These are phyloP conservation scores for Melanaphis sacchari DNA, from an alignment of 1,140 invertebrate species.

Conservation along the genomic window DNA sequence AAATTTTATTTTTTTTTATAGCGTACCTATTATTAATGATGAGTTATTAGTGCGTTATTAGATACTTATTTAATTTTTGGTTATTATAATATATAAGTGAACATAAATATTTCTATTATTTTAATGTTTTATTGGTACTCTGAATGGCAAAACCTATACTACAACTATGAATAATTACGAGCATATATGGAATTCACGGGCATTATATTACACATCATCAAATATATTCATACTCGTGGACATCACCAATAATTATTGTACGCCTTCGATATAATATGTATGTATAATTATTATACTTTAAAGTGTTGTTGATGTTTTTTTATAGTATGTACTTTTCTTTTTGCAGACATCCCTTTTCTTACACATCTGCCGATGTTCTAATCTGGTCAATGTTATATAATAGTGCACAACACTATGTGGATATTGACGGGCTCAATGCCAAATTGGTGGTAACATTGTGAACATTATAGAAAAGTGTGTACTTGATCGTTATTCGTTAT, in stretches of 20 bases:
- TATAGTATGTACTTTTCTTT: neutral
- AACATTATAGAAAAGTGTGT: neutral
- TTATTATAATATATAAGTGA: neutral
- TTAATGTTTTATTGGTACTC: neutral
- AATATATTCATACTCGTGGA: neutral
- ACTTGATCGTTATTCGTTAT: neutral
- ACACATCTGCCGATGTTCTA: neutral
- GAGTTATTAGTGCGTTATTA: neutral
- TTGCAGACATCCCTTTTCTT: neutral
- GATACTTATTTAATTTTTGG: too few species aligned
- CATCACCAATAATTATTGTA: too few species aligned
- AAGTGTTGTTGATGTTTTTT: neutral
- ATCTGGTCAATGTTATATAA: conserved; percentile 11
- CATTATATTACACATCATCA: neutral
- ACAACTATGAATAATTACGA: neutral
- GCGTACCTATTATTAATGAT: neutral
- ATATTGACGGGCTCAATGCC: neutral
- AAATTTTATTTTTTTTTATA: neutral
- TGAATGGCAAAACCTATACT: neutral
- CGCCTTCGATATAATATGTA: too few species aligned
- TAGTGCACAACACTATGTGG: neutral
- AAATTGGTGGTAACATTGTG: neutral
- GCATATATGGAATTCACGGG: neutral
- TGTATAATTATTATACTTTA: too few species aligned
- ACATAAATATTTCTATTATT: neutral